phyloP scores from a whole-genome alignment of 2,888 invertebrate genomes.

The Caenorhabditis japonica region DNA sequence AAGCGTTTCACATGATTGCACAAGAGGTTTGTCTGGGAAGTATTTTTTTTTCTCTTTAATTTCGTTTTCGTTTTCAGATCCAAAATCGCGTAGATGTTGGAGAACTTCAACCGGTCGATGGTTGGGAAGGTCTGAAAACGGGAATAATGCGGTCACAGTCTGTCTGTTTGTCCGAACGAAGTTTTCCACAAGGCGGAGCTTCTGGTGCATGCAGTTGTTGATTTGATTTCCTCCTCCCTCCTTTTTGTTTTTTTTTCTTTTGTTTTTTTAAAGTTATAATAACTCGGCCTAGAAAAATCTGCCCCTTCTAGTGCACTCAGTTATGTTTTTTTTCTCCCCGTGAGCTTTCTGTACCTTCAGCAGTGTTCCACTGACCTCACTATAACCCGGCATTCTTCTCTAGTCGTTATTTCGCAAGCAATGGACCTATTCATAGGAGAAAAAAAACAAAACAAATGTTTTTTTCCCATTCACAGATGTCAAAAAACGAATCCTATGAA shows the following conservation, averaged over 20 bases:
- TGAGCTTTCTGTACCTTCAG: constrained; percentile 27
- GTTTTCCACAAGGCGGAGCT: constrained; percentile 47
- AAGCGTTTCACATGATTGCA: constrained; percentile 73
- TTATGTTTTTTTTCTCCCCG: constrained; percentile 17
- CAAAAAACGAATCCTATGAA: no score
- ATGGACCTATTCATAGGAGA: neutral
- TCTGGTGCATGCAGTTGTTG: constrained; percentile 64
- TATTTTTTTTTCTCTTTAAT: no score
- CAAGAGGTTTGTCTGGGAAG: constrained; percentile 58
- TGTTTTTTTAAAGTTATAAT: constrained; percentile 19
- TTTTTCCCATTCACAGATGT: neutral
- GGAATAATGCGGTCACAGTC: constrained; percentile 71
- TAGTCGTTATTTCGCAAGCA: constrained; percentile 11
- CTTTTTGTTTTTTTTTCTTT: constrained; percentile 1
- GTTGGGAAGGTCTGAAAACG: constrained; percentile 75
- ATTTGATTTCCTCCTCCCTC: no score
- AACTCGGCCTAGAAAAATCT: constrained; percentile 23
- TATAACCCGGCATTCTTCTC: constrained; percentile 13
- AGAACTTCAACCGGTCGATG: constrained; percentile 64
- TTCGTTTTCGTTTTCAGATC: constrained; percentile 69
- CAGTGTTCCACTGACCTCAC: constrained; percentile 12
- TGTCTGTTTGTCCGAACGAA: constrained; percentile 71
- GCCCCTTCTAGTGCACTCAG: constrained; percentile 10
- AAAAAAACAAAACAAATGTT: no score
- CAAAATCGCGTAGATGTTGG: constrained; percentile 69